Conservation (phyloP, 2,888 invertebrate genomes). For the Apamea epomidion region DNA sequence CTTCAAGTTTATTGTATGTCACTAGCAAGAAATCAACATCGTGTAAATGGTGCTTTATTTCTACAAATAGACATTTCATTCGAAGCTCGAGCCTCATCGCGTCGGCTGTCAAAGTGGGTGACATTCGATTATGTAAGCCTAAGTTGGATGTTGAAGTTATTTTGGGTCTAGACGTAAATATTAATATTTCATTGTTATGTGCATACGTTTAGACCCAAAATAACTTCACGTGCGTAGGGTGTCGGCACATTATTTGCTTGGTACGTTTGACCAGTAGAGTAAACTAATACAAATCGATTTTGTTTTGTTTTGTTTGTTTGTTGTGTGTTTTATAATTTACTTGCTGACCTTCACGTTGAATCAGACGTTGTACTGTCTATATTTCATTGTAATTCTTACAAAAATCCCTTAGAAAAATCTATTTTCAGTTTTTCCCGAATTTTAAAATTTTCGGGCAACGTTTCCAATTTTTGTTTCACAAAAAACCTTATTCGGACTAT, state of each 20-base stretch:
- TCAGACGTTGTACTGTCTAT: background rate
- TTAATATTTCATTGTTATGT: background rate
- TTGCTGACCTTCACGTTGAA: background rate
- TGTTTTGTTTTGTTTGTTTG: too few species aligned
- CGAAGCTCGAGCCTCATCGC: background rate
- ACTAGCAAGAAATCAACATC: background rate
- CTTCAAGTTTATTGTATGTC: background rate
- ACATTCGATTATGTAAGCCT: constrained; percentile 27
- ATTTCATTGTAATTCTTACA: background rate
- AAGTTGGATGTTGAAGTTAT: background rate
- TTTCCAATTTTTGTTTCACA: too few species aligned
- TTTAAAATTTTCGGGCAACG: too few species aligned
- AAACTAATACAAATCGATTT: background rate
- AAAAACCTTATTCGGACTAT: too few species aligned
- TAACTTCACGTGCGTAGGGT: background rate
- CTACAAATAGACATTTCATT: background rate
- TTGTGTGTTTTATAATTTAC: background rate
- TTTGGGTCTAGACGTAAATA: background rate
- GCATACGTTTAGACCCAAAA: background rate
- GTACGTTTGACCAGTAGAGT: background rate
- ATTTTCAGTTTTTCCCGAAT: too few species aligned
- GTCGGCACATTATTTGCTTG: background rate
- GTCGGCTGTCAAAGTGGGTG: constrained; percentile 16
- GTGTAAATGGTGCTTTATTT: background rate
- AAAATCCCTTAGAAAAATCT: too few species aligned